Percentiles rank a stretch among this genome's conserved stretches.
These are phyloP conservation scores for Porites cylindrica DNA, from an alignment of 92 coral and sea anemone genomes.

Conservation along the genomic window DNA sequence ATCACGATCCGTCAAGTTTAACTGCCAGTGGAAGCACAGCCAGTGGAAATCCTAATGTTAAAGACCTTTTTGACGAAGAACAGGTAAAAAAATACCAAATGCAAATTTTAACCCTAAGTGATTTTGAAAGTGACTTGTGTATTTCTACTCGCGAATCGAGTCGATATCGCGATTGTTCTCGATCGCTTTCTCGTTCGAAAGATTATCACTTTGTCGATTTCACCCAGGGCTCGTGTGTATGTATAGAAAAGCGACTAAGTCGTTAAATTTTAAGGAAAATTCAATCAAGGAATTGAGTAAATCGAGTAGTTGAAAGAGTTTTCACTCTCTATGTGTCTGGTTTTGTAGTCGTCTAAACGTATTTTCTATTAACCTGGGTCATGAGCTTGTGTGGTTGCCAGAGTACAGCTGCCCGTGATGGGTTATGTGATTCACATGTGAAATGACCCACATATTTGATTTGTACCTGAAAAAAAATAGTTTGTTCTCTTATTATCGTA, in stretches of 20 bases:
- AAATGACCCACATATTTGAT: neutral
- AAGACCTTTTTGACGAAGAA: slow-evolving; percentile 89
- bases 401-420: neutral
- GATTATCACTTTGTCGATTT: neutral
- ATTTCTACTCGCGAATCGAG: neutral
- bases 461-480: neutral
- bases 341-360: neutral
- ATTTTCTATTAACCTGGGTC: too few relatives aligned
- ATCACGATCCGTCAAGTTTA: slow-evolving; percentile 9
- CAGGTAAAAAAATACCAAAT: slow-evolving; percentile 54
- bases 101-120: neutral
- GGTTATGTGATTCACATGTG: too few relatives aligned
- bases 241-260: neutral
- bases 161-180: slow-evolving; percentile 9
- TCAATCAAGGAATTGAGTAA: neutral
- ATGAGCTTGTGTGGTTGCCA: too few relatives aligned
- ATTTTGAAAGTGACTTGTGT: neutral
- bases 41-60: slow-evolving; percentile 70
- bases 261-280: neutral
- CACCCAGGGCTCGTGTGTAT: neutral
- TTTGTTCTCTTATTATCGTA: too few relatives aligned
- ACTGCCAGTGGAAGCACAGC: slow-evolving; percentile 42
- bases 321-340: neutral
- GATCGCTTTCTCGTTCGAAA: neutral
- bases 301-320: neutral